Percentiles rank a stretch among this genome's conserved stretches.
Evolutionary conservation across 1,140 invertebrate species (phyloP).

Genomic region (Drosophila truncata): DNA sequence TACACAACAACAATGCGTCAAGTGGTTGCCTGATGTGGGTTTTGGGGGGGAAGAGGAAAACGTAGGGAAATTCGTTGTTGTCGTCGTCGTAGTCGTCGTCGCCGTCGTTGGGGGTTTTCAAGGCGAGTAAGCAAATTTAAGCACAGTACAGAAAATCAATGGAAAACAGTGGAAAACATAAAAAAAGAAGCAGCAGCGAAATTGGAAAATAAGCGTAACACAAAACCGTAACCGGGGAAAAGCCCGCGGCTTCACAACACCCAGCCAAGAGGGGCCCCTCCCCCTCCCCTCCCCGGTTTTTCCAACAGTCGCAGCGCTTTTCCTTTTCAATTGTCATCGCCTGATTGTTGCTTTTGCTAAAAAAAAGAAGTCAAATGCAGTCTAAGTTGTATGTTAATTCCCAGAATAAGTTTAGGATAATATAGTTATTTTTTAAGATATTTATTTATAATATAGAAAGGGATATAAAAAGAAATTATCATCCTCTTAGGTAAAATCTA

Average conservation of each 20-base stretch:
- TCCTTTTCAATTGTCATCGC: conserved; percentile 29
- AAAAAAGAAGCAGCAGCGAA: conserved; percentile 52
- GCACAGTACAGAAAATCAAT: conserved; percentile 75
- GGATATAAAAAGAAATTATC: not conserved
- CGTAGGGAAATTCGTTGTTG: not conserved
- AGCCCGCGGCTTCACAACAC: conserved; percentile 44
- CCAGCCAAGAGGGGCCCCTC: not conserved
- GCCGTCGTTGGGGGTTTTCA: conserved; percentile 22
- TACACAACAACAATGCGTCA: conserved; percentile 48
- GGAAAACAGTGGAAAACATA: conserved; percentile 33
- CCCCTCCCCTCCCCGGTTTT: not conserved
- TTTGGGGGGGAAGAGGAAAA: not conserved
- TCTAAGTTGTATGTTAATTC: not conserved
- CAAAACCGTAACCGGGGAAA: conserved; percentile 69
- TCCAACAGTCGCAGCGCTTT: not conserved
- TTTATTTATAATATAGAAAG: too few relatives aligned
- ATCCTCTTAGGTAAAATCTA: not conserved
- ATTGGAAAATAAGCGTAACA: conserved; percentile 84
- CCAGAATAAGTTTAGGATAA: not conserved
- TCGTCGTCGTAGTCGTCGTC: too few relatives aligned
- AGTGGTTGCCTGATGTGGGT: conserved; percentile 23
- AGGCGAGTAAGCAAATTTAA: conserved; percentile 78
- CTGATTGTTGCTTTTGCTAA: conserved; percentile 52
- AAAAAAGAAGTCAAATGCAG: not conserved
- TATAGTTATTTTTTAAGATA: not conserved